These are phyloP conservation scores for Furcifer pardalis DNA, from an alignment of 2,797 vertebrate species.

Conservation along the genomic window DNA sequence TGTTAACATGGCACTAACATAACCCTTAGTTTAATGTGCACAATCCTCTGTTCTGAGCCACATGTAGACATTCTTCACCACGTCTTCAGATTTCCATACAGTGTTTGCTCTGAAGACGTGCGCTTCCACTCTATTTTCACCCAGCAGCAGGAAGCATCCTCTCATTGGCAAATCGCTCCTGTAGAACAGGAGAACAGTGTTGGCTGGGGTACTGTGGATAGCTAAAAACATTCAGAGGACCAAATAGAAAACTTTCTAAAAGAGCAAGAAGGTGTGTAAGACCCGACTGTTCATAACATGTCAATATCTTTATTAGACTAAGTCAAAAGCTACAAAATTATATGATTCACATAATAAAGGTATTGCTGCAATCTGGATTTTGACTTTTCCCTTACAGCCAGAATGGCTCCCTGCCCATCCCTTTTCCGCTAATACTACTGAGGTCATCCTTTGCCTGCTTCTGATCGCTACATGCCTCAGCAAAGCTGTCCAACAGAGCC, in stretches of 20 bases:
- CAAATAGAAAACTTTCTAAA: background rate
- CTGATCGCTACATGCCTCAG: background rate
- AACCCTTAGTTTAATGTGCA: background rate
- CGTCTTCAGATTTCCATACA: background rate
- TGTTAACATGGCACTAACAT: background rate
- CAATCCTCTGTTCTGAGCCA: background rate
- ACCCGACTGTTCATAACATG: too few relatives aligned
- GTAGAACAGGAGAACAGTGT: background rate
- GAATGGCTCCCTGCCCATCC: too few relatives aligned
- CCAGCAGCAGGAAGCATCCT: background rate
- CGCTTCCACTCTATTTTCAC: background rate
- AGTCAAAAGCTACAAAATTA: too few relatives aligned
- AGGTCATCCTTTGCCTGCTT: background rate
- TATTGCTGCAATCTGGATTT: too few relatives aligned
- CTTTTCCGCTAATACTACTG: too few relatives aligned
- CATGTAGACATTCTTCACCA: background rate
- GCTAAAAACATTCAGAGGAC: background rate
- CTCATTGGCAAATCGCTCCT: background rate
- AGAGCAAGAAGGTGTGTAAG: background rate
- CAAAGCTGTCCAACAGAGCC: background rate
- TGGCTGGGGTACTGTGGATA: background rate
- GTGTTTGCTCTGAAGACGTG: background rate
- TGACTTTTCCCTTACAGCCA: too few relatives aligned
- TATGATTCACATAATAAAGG: too few relatives aligned
- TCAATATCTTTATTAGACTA: too few relatives aligned